Evolutionary conservation across 2,888 invertebrate genomes (phyloP).

Genomic region (Agriopis marginaria): DNA sequence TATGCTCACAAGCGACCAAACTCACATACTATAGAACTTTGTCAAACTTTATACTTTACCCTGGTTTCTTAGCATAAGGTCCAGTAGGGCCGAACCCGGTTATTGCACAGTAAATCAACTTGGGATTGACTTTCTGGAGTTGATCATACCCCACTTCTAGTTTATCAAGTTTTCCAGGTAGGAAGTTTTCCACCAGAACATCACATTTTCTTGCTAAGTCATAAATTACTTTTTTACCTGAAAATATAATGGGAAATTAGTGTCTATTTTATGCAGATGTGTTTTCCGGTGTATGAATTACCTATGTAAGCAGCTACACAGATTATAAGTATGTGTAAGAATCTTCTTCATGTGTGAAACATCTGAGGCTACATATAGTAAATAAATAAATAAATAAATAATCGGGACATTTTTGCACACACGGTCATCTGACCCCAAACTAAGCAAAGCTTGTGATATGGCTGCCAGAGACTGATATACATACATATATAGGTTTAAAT

Average conservation of each 20-base stretch:
- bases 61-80: conserved; percentile 94
- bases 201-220: conserved; percentile 93
- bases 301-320: too few relatives aligned
- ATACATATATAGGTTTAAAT: too few relatives aligned
- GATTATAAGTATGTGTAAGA: too few relatives aligned
- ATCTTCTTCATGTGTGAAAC: too few relatives aligned
- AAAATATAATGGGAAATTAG: conserved; percentile 44
- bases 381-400: too few relatives aligned
- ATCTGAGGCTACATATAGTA: too few relatives aligned
- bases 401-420: too few relatives aligned
- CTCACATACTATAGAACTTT: background rate
- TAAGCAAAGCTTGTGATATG: too few relatives aligned
- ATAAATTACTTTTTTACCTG: conserved; percentile 86
- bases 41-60: conserved; percentile 67
- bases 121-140: conserved; percentile 89
- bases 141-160: conserved; percentile 93
- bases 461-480: too few relatives aligned
- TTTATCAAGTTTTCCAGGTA: conserved; percentile 94
- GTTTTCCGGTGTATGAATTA: too few relatives aligned
- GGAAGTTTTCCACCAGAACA: conserved; percentile 96
- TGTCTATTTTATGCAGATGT: too few relatives aligned
- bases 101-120: conserved; percentile 96
- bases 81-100: conserved; percentile 96
- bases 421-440: too few relatives aligned
- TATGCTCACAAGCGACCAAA: background rate